A percentile compares a stretch with the other conserved stretches of the same genome.
Evolutionary conservation across 2,113 vertebrate genomes (phyloP).

Genomic region (Tympanuchus pallidicinctus): DNA sequence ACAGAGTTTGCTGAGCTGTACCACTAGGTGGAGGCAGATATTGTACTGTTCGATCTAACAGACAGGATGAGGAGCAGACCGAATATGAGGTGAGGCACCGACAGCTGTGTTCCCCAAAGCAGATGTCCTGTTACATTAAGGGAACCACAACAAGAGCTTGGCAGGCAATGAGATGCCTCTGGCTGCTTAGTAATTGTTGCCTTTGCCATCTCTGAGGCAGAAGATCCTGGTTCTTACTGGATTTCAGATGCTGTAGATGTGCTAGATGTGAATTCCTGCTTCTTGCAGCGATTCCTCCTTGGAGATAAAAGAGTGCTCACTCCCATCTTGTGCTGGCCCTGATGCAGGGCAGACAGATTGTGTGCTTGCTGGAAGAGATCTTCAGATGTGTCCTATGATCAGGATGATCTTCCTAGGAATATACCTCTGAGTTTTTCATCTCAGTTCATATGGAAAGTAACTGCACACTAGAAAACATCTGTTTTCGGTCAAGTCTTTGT

Average conservation of each 20-base stretch:
- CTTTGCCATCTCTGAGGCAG: not conserved
- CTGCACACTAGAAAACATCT: not conserved
- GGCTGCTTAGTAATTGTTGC: not conserved
- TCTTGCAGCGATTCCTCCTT: not conserved
- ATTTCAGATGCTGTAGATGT: not conserved
- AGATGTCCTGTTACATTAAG: rapidly evolving
- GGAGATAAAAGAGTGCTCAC: not conserved
- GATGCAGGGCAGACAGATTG: not conserved
- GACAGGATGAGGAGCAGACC: not conserved
- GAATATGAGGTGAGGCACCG: rapidly evolving
- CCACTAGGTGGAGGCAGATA: conserved; percentile 52
- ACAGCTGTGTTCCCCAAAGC: not conserved
- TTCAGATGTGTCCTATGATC: not conserved
- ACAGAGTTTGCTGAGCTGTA: not conserved
- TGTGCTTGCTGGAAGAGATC: not conserved
- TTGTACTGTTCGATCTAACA: rapidly evolving
- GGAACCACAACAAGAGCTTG: rapidly evolving
- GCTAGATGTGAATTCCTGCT: not conserved
- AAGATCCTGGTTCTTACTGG: not conserved
- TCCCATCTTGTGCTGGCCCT: not conserved
- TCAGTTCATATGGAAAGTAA: not conserved
- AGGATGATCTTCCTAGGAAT: not conserved
- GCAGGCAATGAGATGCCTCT: not conserved
- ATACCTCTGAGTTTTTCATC: not conserved
- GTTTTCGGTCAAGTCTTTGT: not conserved